These are phyloP conservation scores for Trichogramma evanescens DNA, from an alignment of 2,888 invertebrate species.

Conservation along the genomic window DNA sequence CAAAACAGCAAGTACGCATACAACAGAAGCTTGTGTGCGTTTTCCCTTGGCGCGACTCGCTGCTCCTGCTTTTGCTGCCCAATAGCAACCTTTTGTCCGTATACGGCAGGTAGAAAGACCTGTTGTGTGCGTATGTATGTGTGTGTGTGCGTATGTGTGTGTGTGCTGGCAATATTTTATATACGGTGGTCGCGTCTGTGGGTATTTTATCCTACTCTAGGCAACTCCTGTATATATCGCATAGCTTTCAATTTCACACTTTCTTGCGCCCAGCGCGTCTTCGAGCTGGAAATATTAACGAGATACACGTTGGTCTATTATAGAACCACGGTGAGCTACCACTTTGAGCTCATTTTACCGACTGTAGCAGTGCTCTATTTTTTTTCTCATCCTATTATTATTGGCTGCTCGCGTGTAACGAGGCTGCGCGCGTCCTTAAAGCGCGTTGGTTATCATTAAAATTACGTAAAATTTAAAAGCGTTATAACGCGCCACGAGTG, in stretches of 20 bases:
- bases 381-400: neutral
- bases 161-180: too few species aligned
- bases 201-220: neutral
- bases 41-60: neutral
- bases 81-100: constrained; percentile 6
- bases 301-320: too few species aligned
- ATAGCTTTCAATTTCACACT: constrained; percentile 16
- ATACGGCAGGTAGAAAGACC: neutral
- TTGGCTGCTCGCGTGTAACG: too few species aligned
- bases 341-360: too few species aligned
- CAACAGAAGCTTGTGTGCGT: too few species aligned
- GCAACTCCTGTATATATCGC: neutral
- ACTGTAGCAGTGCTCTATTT: too few species aligned
- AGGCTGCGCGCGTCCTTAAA: too few species aligned
- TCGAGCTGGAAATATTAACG: neutral
- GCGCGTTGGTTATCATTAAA: too few species aligned
- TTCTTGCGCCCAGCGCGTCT: neutral
- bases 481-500: too few species aligned
- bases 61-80: constrained; percentile 4
- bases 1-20: neutral
- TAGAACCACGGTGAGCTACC: too few species aligned
- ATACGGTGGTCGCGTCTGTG: neutral
- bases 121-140: neutral
- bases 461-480: too few species aligned
- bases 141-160: too few species aligned